These are phyloP conservation scores for Raphicerus campestris DNA, from an alignment of 2,113 vertebrate species.

Conservation along the genomic window DNA sequence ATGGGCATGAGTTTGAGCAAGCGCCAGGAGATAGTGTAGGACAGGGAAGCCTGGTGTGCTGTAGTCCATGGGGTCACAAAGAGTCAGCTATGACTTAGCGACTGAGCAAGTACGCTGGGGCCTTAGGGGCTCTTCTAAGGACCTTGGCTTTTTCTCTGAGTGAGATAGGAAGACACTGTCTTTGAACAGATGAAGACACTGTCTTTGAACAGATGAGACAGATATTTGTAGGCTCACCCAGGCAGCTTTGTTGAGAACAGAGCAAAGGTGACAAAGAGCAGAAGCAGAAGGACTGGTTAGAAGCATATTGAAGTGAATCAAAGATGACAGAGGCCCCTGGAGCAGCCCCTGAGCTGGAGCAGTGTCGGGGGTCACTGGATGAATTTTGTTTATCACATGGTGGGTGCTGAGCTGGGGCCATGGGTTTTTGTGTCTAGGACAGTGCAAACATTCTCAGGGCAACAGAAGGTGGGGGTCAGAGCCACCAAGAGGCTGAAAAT, in stretches of 20 bases:
- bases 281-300: not conserved
- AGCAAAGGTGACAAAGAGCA: not conserved
- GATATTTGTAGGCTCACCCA: not conserved
- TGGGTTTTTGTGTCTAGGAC: not conserved
- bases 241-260: not conserved
- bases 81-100: accelerated
- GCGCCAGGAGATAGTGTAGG: not conserved
- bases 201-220: not conserved
- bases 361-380: no score
- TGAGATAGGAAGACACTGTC: not conserved
- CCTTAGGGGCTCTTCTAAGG: not conserved
- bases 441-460: not conserved
- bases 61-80: not conserved
- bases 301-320: not conserved
- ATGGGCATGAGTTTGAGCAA: not conserved
- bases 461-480: not conserved
- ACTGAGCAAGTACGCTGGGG: not conserved
- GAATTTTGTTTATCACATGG: not conserved
- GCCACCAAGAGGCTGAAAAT: not conserved
- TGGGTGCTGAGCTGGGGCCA: not conserved
- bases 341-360: not conserved
- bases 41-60: not conserved
- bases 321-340: not conserved
- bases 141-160: not conserved
- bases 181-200: not conserved